Evolutionary conservation across 2,797 vertebrate species (phyloP).

Genomic region (Sebastes flavidus): DNA sequence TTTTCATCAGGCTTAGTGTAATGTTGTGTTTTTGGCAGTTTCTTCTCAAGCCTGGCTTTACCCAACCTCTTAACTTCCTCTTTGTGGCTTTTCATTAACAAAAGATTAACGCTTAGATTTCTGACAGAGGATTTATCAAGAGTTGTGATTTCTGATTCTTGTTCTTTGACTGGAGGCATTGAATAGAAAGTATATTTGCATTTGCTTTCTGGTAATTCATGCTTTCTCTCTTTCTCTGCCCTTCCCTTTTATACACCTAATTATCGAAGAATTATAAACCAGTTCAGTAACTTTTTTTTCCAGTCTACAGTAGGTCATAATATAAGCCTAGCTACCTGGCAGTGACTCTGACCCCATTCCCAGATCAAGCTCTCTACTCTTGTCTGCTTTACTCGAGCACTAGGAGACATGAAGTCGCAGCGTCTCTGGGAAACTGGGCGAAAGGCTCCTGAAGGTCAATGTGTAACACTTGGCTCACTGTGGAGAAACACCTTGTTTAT

Average conservation of each 20-base stretch:
- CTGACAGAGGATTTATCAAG: not conserved
- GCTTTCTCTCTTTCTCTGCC: not conserved
- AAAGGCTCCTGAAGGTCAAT: conserved; percentile 63
- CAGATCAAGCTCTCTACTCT: not conserved
- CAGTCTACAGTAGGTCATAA: conserved; percentile 10
- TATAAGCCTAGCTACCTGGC: not conserved
- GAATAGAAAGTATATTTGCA: not conserved
- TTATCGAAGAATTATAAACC: not conserved
- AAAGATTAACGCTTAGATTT: not conserved
- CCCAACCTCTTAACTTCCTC: not conserved
- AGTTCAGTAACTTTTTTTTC: not conserved
- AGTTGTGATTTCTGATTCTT: not conserved
- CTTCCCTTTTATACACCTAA: not conserved
- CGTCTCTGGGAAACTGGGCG: conserved; percentile 55
- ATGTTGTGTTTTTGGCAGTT: not conserved
- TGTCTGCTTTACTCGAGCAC: conserved; percentile 9
- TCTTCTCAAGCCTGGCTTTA: not conserved
- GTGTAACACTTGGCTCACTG: conserved; percentile 69
- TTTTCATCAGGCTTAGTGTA: not conserved
- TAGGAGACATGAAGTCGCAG: conserved; percentile 45
- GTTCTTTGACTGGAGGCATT: not conserved
- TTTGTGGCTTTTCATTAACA: not conserved
- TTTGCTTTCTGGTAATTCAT: not conserved
- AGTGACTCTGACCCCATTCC: conserved; percentile 23
- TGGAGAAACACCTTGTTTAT: conserved; percentile 72